Base-by-base conservation (phyloP, 2,797 vertebrate genomes). In the Chloroceryle amazona region DNA sequence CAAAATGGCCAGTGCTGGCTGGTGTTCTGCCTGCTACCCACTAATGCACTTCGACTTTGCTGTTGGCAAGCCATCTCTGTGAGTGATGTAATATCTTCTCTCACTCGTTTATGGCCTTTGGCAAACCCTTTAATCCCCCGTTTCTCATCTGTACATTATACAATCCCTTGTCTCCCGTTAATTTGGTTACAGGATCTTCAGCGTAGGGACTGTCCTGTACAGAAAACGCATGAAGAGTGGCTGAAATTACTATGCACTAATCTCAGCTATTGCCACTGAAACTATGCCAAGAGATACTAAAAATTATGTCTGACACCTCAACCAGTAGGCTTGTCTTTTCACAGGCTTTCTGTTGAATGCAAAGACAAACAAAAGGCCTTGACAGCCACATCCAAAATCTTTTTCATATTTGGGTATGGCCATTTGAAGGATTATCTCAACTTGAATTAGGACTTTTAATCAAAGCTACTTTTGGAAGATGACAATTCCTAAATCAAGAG, bases 401-500 rank as follows among this genome's bases (percentile, higher is more conserved):
- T 74, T 52, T 21, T 81, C 37, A 71, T 52, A 60, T 55, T 78
- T 81, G 19, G 5, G 28, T 63, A 90, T 6, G 31, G 28, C 65
- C 71, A 74, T 71, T 81, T 67, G 68, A 90, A 88, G 52, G 74
- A 85, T 74, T 78, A 72, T 61, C 75, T 52, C 49, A 63, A 29
- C 19, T 80, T 3, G 2, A 93, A 44, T 65, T 86, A 84, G 0
- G 11, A 49, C 26, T 52, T 95, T 46, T 88, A 73, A 94, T 46
- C 16, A 52, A 90, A 94, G 86, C 31, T 60, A 49, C 22, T 37
- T 75, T 94, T 74, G 44, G 68, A 93, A 88, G 68, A 86, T 68
- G 28, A 67, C 4, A 86, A 86, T 42, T 76, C 35, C 51, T 71
- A 72, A 68, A 68, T 31, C n/a, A 93, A 81, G 37, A 75, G 4